These are phyloP conservation scores for Pocillopora grandis DNA, from an alignment of 92 coral and sea anemone genomes.

Conservation along the genomic window DNA sequence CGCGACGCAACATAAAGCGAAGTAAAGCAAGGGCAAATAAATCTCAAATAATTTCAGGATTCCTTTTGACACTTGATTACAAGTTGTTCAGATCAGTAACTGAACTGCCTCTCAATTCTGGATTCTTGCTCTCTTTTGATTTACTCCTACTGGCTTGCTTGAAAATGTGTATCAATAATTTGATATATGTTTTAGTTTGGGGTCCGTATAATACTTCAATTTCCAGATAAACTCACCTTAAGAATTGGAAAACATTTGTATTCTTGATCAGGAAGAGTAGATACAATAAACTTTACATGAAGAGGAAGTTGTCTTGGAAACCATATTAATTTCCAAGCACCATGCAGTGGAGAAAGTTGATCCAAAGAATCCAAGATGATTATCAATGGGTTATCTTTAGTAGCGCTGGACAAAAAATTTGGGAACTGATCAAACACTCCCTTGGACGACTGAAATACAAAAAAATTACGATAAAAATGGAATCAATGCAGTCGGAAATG, in stretches of 20 bases:
- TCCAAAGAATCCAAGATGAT: constrained; percentile 76
- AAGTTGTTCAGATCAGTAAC: too few relatives aligned
- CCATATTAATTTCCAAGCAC: constrained; percentile 76
- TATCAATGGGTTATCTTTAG: constrained; percentile 61
- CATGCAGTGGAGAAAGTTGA: constrained; percentile 71
- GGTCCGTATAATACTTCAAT: background rate
- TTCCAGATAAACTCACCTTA: constrained; percentile 36
- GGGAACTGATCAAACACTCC: constrained; percentile 64
- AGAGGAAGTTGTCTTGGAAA: constrained; percentile 74
- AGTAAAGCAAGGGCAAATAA: too few relatives aligned
- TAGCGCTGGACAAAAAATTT: constrained; percentile 58
- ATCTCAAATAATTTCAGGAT: too few relatives aligned
- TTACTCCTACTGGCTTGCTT: too few relatives aligned
- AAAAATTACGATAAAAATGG: background rate
- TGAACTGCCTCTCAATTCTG: too few relatives aligned
- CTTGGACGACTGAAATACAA: constrained; percentile 56
- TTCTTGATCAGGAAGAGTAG: constrained; percentile 77
- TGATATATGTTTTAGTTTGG: background rate
- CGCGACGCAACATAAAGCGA: too few relatives aligned
- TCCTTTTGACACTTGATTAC: too few relatives aligned
- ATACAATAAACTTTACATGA: constrained; percentile 74
- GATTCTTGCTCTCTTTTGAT: too few relatives aligned
- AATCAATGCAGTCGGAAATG: background rate
- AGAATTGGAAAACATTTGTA: constrained; percentile 73
- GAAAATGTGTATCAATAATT: too few relatives aligned